Percentiles rank a stretch among this genome's conserved stretches.
phyloP scores from a whole-genome alignment of 2,888 invertebrate genomes.

The Bellardia pandia region DNA sequence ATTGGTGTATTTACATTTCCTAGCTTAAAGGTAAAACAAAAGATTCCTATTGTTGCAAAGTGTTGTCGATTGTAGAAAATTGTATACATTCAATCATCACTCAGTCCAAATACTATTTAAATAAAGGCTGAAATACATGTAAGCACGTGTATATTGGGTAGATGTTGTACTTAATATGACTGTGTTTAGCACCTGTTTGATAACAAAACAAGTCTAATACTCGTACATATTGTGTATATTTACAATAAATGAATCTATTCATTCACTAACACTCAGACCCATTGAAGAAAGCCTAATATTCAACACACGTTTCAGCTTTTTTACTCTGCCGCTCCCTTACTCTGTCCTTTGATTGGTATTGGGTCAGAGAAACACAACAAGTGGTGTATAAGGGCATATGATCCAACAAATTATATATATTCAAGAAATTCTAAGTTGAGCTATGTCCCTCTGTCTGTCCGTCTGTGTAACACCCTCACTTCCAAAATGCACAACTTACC shows the following conservation, averaged over 20 bases:
- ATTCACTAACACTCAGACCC: neutral
- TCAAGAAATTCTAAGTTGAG: too few species aligned
- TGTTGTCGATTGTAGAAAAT: slow-evolving; percentile 7
- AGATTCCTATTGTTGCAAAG: neutral
- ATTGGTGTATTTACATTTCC: neutral
- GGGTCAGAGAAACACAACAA: neutral
- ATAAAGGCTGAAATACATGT: neutral
- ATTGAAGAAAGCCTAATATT: neutral
- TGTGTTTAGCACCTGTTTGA: slow-evolving; percentile 8
- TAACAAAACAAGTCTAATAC: slow-evolving; percentile 10
- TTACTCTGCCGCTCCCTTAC: neutral
- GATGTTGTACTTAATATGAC: neutral
- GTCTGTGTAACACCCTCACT: too few species aligned
- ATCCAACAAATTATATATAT: neutral
- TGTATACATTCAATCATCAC: neutral
- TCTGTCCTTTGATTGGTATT: neutral
- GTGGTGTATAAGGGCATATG: too few species aligned
- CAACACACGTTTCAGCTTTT: neutral
- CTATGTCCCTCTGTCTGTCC: too few species aligned
- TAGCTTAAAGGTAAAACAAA: neutral
- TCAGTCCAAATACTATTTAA: neutral
- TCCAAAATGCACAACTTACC: too few species aligned
- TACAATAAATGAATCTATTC: slow-evolving; percentile 9
- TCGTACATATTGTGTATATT: neutral
- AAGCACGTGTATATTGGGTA: neutral